Evolutionary conservation across 1,140 invertebrate species (phyloP), one percentile per base, ranked within the genome.

Genomic region (Drosophila equinoxialis): DNA sequence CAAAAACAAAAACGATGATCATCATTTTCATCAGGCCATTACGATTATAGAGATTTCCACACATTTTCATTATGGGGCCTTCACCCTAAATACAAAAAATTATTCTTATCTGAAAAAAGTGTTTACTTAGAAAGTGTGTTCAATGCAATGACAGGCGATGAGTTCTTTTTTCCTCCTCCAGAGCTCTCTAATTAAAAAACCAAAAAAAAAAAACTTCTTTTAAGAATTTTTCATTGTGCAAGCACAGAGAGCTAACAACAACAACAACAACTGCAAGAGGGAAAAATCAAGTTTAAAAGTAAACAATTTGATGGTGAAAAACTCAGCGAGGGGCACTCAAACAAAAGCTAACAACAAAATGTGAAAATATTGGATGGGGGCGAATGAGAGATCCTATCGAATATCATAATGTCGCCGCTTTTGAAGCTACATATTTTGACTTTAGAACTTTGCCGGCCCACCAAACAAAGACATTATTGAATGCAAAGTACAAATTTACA

Each of bases 221-320:
- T 8, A 62, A 62, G 62, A 64, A 64, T 48, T 64, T 64, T 64
- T 64, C 62, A 64, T 64, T 64, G 62, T 30, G 62, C 42, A 64
- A 64, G 42, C 45, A 20, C 62, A 42, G 3, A 39, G 11, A 35
- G 17, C 35, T 37, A 37, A 35, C 33, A 17, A 17, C 17, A 35
- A 17, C 17, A 35, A 35, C 6, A 35, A 23, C 23, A 26, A 26
- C 23, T 26, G 30, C 8, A 37, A 37, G 10, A 11, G 2, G 35
- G 6, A 37, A 37, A 37, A 37, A 37, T 10, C 10, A 48, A 20
- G 14, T 48, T 48, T 2, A 51, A 48, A 17, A 51, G 14, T 48
- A 64, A 64, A 64, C 39, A 64, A n/a, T 64, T 48, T 64, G 35
- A 51, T 6, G 30, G 62, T 51, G 62, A 48, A 64, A 51, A 64